Evolutionary conservation across 2,797 vertebrate genomes (phyloP).

Genomic region (Telmatherina bonti): DNA sequence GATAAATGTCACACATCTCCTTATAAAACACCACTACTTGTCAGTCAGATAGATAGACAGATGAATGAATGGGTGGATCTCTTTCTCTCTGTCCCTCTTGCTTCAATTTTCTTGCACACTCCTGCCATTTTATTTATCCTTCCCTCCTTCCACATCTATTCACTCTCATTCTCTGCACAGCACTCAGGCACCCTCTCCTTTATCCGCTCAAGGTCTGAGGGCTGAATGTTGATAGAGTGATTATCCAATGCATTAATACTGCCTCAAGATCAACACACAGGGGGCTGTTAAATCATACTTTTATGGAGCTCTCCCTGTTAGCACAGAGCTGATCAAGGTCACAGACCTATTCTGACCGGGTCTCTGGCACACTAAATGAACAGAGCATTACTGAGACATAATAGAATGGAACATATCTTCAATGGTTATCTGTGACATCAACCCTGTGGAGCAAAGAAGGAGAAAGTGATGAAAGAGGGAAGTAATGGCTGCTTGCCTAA

Average conservation of each 20-base stretch:
- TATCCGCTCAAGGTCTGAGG: constrained; percentile 38
- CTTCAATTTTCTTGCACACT: background rate
- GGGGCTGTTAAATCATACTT: constrained; percentile 41
- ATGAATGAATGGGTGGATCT: no score
- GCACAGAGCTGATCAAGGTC: constrained; percentile 37
- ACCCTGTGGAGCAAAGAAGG: constrained; percentile 40
- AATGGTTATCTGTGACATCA: constrained; percentile 51
- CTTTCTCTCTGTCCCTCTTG: background rate
- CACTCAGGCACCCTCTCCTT: constrained; percentile 12
- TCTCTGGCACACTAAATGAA: constrained; percentile 34
- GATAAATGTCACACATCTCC: constrained; percentile 14
- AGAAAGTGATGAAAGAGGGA: constrained; percentile 68
- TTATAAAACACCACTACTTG: background rate
- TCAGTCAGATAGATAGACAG: background rate
- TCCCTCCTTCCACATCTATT: constrained; percentile 2
- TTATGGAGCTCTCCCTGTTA: constrained; percentile 34
- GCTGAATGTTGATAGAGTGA: constrained; percentile 56
- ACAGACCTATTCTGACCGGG: constrained; percentile 21
- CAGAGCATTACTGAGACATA: constrained; percentile 37
- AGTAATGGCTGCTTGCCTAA: constrained; percentile 59
- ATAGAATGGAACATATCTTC: constrained; percentile 37
- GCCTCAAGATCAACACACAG: constrained; percentile 42
- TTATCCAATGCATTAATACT: constrained; percentile 52
- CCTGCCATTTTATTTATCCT: background rate
- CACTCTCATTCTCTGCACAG: constrained; percentile 16